Percentiles rank a stretch among this genome's conserved stretches.
These are phyloP conservation scores for Ips typographus DNA, from an alignment of 1,140 invertebrate species.

Conservation along the genomic window DNA sequence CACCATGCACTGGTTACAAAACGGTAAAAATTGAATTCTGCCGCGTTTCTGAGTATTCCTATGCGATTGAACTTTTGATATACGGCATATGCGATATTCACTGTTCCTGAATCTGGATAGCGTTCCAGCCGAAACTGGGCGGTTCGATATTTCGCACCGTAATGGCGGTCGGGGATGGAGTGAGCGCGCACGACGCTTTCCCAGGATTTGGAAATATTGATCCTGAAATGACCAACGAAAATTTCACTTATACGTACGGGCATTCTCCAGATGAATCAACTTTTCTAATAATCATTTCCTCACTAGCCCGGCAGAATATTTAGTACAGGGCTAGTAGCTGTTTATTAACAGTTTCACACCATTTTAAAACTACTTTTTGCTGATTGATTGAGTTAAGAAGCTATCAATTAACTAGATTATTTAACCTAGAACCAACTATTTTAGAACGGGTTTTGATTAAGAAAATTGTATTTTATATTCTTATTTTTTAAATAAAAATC, in stretches of 20 bases:
- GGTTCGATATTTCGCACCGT: constrained; percentile 38
- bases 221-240: constrained; percentile 42
- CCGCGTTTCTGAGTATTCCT: background rate
- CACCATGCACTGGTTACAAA: constrained; percentile 41
- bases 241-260: constrained; percentile 37
- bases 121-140: constrained; percentile 30
- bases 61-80: constrained; percentile 23
- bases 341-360: no score
- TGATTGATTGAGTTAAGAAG: no score
- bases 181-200: constrained; percentile 38
- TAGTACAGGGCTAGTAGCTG: no score
- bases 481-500: no score
- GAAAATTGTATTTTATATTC: no score
- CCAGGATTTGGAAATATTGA: constrained; percentile 42
- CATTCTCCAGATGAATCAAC: background rate
- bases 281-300: no score
- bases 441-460: no score
- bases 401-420: no score
- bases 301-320: no score
- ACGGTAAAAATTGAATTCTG: background rate
- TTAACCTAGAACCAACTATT: no score
- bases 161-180: constrained; percentile 39
- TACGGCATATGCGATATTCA: constrained; percentile 39
- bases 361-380: no score
- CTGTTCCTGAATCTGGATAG: background rate